Evolutionary conservation across 2,888 invertebrate genomes (phyloP).

Genomic region (Eumacrocentrus americanus): DNA sequence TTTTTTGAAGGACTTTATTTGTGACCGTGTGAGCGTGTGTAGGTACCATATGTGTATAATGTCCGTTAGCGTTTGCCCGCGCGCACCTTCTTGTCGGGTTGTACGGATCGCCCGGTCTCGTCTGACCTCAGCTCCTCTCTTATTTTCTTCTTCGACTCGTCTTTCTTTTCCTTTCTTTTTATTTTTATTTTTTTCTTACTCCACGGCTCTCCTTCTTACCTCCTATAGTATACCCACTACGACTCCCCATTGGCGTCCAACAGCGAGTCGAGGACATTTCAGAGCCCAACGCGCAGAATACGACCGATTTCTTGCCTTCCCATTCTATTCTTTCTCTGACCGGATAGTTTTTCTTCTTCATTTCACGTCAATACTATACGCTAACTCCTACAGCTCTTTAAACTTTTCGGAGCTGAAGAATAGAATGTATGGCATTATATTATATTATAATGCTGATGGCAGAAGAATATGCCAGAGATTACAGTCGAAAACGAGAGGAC

Average conservation of each 20-base stretch:
- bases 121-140: too few species aligned
- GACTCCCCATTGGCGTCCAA: neutral
- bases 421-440: neutral
- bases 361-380: too few species aligned
- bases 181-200: neutral
- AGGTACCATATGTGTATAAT: too few species aligned
- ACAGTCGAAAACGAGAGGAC: neutral
- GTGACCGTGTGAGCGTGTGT: neutral
- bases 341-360: neutral
- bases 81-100: too few species aligned
- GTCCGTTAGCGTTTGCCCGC: too few species aligned
- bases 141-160: too few species aligned
- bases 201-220: neutral
- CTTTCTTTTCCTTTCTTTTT: too few species aligned
- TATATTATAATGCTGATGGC: neutral
- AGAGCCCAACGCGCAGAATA: too few species aligned
- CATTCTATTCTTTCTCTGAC: neutral
- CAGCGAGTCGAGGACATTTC: neutral
- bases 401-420: neutral
- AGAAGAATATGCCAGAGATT: slow-evolving; percentile 4
- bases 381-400: neutral
- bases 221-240: neutral
- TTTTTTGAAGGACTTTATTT: too few species aligned
- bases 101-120: too few species aligned
- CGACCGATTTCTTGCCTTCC: neutral